phyloP scores from a whole-genome alignment of 2,888 invertebrate species.

The Caenorhabditis sinica region DNA sequence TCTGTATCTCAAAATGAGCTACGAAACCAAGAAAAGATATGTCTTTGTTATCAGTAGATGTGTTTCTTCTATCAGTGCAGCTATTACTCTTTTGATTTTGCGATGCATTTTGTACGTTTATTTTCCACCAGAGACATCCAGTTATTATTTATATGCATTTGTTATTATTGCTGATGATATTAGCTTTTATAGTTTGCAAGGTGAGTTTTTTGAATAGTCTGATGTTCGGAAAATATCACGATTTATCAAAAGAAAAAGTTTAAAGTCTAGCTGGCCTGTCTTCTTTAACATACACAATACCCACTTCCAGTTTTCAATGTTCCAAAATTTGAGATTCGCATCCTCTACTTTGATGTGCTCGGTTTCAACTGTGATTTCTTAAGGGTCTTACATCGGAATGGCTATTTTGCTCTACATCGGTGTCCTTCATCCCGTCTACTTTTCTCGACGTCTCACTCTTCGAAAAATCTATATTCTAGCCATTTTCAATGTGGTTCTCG shows the following conservation, averaged over 20 bases:
- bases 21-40: constrained; percentile 33
- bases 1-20: constrained; percentile 10
- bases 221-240: too few species aligned
- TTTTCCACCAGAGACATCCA: constrained; percentile 39
- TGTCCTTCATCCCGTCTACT: constrained; percentile 47
- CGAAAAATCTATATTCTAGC: constrained; percentile 37
- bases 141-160: constrained; percentile 39
- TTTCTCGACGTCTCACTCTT: constrained; percentile 31
- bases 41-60: constrained; percentile 50
- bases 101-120: constrained; percentile 50
- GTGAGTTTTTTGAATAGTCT: constrained; percentile 27
- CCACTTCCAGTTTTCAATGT: too few species aligned
- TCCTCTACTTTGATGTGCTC: not conserved
- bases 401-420: constrained; percentile 44
- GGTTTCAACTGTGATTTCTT: not conserved
- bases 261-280: too few species aligned
- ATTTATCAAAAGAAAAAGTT: too few species aligned
- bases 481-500: constrained; percentile 22
- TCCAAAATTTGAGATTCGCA: too few species aligned
- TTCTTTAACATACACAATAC: too few species aligned
- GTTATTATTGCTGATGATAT: constrained; percentile 38
- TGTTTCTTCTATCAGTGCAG: constrained; percentile 37
- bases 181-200: constrained; percentile 53
- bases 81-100: constrained; percentile 33
- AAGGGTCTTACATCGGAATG: constrained; percentile 55